Base-by-base conservation (phyloP, 1,140 invertebrate species). In the Pachypeltis micranthus region DNA sequence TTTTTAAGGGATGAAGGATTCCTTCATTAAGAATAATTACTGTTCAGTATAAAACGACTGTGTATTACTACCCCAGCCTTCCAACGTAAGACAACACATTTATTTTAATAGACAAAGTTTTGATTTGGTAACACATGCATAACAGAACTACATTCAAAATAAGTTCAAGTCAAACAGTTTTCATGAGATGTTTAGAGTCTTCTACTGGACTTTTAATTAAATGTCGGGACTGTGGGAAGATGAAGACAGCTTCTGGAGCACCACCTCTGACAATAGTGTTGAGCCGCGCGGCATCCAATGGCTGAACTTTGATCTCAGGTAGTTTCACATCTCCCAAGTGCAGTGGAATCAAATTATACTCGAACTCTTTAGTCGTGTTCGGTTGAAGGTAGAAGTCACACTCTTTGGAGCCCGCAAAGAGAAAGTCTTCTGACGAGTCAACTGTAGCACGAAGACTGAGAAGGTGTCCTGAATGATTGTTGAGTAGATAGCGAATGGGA, bases 321-420 rank as follows among this genome's bases (percentile, higher is more conserved):
- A 62, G 60, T 19, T 12, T 26, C n/a, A 62, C n/a, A 12, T 51
- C 44, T 25, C 60, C 60, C 27, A 39, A 62, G 25, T 26, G 54
- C n/a, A 62, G 31, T 2, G 60, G 60, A 25, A 51, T 28, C 16
- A 62, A 2, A 21, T 19, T 19, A 25, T 28, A 62, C 26, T 29
- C 4, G 10, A 62, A 27, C 19, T 62, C 60, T 54, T 62, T 62
- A n/a, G 39, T 39, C 14, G 21, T 26, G 3, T 39, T 39, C 1
- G 60, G 60, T 24, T 62, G 60, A 29, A 62, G 28, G 24, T 61
- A 29, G 26, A 62, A 21, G 27, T 28, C 21, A 21, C 31, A 44
- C 31, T 61, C 24, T 29, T 62, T 62, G 1, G 24, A 25, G 19
- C 60, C 60, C n/a, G 60, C 21, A 54, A 62, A 62, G 25, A 62